A percentile compares a stretch with the other conserved stretches of the same genome.
These are phyloP conservation scores for Ameiurus melas DNA, from an alignment of 2,113 vertebrate genomes.

Conservation along the genomic window DNA sequence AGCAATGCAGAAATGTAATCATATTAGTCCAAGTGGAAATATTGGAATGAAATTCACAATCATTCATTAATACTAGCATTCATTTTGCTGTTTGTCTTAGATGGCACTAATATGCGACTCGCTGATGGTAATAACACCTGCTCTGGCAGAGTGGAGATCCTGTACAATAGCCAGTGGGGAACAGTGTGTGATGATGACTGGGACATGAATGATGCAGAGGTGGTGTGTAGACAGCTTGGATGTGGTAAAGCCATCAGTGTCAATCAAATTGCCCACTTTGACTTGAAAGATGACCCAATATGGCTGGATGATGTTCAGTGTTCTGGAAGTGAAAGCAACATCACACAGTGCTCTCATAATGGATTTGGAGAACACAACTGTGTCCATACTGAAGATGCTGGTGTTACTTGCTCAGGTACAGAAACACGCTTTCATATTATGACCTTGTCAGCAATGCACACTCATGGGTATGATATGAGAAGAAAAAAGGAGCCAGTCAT, in stretches of 20 bases:
- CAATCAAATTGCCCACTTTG: conserved; percentile 50
- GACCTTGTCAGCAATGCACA: not conserved
- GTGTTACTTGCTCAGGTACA: conserved; percentile 68
- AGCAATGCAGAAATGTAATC: not conserved
- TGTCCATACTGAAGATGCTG: conserved; percentile 61
- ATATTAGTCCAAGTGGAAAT: too few species aligned
- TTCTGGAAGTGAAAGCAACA: conserved; percentile 48
- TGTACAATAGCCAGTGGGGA: conserved; percentile 50
- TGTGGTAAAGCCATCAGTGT: conserved; percentile 60
- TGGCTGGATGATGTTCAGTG: conserved; percentile 62
- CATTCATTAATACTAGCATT: too few species aligned
- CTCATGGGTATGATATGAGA: too few species aligned
- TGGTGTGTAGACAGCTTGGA: conserved; percentile 64
- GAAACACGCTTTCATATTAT: not conserved
- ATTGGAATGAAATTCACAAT: too few species aligned
- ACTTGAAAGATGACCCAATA: conserved; percentile 47
- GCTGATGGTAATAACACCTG: conserved; percentile 58
- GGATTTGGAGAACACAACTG: conserved; percentile 56
- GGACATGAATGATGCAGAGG: conserved; percentile 58
- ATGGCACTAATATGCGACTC: conserved; percentile 46
- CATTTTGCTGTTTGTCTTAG: not conserved
- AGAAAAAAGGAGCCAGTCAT: too few species aligned
- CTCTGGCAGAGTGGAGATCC: conserved; percentile 66
- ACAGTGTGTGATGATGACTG: conserved; percentile 66
- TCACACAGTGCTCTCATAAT: conserved; percentile 52